Conservation (phyloP, 2,888 invertebrate genomes). For the Entomobrya multifasciata region DNA sequence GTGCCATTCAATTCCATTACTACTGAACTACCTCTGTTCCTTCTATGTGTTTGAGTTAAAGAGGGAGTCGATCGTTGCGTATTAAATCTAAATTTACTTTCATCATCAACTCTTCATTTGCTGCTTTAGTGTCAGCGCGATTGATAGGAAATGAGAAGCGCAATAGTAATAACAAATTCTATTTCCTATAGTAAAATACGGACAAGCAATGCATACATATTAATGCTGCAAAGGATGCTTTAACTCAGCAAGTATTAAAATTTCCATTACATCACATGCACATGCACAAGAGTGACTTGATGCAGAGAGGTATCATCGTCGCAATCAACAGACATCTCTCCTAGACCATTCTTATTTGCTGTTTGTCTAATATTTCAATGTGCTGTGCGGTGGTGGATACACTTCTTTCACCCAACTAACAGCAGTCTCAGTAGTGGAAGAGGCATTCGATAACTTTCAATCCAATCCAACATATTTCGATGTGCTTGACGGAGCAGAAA, state of each 20-base stretch:
- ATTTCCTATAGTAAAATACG: neutral
- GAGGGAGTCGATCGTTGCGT: neutral
- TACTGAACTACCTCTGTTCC: neutral
- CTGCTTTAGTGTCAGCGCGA: neutral
- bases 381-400: slow-evolving; percentile 4
- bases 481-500: slow-evolving; percentile 66
- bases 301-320: slow-evolving; percentile 4
- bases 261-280: neutral
- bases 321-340: slow-evolving; percentile 2
- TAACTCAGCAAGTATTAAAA: neutral
- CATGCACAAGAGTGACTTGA: slow-evolving; percentile 2
- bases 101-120: neutral
- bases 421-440: slow-evolving; percentile 6
- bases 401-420: neutral
- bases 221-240: neutral
- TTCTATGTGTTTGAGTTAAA: neutral
- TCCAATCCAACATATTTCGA: slow-evolving; percentile 66
- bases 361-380: too few relatives aligned
- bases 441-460: slow-evolving; percentile 45
- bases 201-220: neutral
- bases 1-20: neutral
- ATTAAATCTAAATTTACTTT: slow-evolving; percentile 37
- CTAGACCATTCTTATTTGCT: too few relatives aligned
- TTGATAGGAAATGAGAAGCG: slow-evolving; percentile 40
- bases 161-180: neutral